Evolutionary conservation across 2,797 vertebrate species (phyloP), one percentile per base, ranked within the genome.

Genomic region (Leptoclinus maculatus): DNA sequence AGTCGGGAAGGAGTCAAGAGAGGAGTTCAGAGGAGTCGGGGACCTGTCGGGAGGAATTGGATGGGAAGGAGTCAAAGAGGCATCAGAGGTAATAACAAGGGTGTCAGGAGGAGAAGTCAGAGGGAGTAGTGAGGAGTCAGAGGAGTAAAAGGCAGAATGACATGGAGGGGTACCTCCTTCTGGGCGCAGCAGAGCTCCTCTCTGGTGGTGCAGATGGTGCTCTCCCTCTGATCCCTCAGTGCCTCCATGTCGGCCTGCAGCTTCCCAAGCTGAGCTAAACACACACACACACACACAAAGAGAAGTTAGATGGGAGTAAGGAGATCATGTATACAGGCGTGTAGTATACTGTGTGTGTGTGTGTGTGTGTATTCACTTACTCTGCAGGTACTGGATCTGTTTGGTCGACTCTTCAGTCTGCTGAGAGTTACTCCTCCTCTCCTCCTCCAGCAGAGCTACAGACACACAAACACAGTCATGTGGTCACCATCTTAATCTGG

Each of bases 301-400:
- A 56, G n/a, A 38, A 25, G 36, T 34, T n/a, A 79, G 53, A 3
- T 5, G 11, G 9, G 36, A 36, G 45, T 3, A 5, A 23, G 5
- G 8, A 5, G 32, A 67, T 23, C 0, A 11, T 12, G 27, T 53
- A 68, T n/a, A 41, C 13, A 62, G 5, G n/a, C 32, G 9, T 51
- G 0, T 5, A n/a, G 51, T 43, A 19, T n/a, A 36, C 13, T 16
- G 29, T 58, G 56, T 19, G 25, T 49, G 1, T 6, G 58, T 45
- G 36, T 64, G 66, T 60, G 64, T 23, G 60, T 49, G 58, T 25
- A 36, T 78, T 11, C 36, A 85, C 95, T 93, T 88, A 99, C 98
- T 97, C 96, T 99, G 98, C 73, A 99, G 95, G 92, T 95, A 96
- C 87, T 97, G 97, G 88, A 99, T 99, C 95, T 98, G 98, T 93